Evolutionary conservation across 1,140 invertebrate species (phyloP).

Genomic region (Muscidifurax raptorellus): DNA sequence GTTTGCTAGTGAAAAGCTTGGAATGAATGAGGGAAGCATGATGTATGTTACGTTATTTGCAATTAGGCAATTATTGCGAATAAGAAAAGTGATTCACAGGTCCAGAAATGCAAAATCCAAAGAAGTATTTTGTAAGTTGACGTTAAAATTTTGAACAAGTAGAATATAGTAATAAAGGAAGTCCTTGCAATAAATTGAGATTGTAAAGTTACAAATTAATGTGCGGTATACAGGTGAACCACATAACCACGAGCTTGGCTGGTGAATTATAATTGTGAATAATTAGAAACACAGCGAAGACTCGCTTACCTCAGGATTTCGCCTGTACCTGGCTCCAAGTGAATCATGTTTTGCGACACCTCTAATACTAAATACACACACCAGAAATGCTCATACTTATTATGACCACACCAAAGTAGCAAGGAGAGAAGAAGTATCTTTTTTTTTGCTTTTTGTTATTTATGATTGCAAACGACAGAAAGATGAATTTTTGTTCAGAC

Average conservation of each 20-base stretch:
- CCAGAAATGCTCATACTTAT: slow-evolving; percentile 27
- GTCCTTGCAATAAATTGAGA: background rate
- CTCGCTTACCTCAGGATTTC: slow-evolving; percentile 52
- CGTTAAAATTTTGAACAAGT: background rate
- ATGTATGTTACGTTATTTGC: background rate
- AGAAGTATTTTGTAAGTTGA: background rate
- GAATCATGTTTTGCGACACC: slow-evolving; percentile 35
- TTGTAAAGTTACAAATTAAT: background rate
- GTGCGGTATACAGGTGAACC: slow-evolving; percentile 2
- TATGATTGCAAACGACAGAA: background rate
- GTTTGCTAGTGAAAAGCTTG: background rate
- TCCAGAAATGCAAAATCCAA: background rate
- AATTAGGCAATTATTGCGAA: background rate
- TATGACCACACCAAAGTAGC: background rate
- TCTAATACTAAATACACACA: slow-evolving; percentile 36
- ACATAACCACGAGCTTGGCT: slow-evolving; percentile 28
- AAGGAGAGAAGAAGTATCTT: slow-evolving; percentile 28
- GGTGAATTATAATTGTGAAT: slow-evolving; percentile 22
- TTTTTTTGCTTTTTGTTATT: background rate
- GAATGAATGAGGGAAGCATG: background rate
- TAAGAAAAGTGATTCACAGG: background rate
- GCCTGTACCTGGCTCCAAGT: slow-evolving; percentile 43
- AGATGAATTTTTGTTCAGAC: background rate
- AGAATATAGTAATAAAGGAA: background rate
- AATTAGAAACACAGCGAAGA: slow-evolving; percentile 39